These are phyloP conservation scores for Coilia nasus DNA, from an alignment of 2,797 vertebrate genomes.

Conservation along the genomic window DNA sequence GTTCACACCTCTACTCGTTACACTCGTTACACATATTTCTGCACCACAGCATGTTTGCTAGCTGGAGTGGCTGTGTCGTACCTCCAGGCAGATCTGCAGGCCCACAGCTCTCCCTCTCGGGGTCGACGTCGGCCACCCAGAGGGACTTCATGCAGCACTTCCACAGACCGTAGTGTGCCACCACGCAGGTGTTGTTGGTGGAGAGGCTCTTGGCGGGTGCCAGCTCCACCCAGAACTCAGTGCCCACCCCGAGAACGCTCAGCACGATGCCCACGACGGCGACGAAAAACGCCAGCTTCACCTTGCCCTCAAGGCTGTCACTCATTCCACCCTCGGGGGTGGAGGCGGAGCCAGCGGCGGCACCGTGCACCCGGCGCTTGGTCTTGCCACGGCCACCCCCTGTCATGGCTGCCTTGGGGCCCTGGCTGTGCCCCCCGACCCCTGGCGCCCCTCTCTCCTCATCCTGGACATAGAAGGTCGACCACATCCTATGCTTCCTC, in stretches of 20 bases:
- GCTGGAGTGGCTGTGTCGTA: conserved; percentile 34
- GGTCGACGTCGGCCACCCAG: conserved; percentile 69
- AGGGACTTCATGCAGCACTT: conserved; percentile 75
- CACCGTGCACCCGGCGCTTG: conserved; percentile 62
- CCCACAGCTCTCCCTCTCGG: conserved; percentile 69
- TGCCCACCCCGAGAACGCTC: conserved; percentile 76
- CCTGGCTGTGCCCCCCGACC: not conserved
- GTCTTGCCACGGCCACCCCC: conserved; percentile 59
- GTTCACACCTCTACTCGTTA: not conserved
- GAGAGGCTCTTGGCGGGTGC: conserved; percentile 66
- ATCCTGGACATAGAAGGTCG: conserved; percentile 82
- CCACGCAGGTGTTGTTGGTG: conserved; percentile 70
- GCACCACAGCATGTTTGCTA: not conserved
- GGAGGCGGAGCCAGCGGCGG: conserved; percentile 49
- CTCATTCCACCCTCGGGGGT: conserved; percentile 63
- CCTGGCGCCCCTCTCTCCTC: conserved; percentile 65
- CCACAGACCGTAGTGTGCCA: conserved; percentile 76
- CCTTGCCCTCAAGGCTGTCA: conserved; percentile 82
- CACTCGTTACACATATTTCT: not conserved
- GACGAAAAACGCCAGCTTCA: conserved; percentile 75
- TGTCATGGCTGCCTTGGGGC: conserved; percentile 61
- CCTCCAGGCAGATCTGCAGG: conserved; percentile 76
- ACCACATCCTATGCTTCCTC: conserved; percentile 76
- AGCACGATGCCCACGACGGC: conserved; percentile 70
- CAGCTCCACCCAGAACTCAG: conserved; percentile 81